Base-by-base conservation (phyloP, 2,797 vertebrate species). In the Scomberomorus guttatus region DNA sequence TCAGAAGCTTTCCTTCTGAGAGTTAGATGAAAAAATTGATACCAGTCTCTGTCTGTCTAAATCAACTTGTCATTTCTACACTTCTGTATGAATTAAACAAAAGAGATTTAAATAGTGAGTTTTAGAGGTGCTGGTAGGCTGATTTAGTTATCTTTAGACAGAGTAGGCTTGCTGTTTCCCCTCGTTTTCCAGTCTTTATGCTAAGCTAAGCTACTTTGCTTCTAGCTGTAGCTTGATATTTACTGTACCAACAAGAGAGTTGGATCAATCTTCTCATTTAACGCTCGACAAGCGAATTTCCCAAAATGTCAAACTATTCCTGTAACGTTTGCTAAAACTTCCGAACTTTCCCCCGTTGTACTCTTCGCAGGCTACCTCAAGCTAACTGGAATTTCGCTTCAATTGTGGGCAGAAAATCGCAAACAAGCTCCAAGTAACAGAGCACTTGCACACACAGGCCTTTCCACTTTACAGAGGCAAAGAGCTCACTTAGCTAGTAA, bases 401-500 rank as follows among this genome's bases (percentile, higher is more conserved):
- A 42, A 5, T 10, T 54, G 14, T 72, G 17, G 56, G 32, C 24
- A 75, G 14, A 72, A 66, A 80, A 54, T 44, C 22, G 37, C 34
- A 44, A 68, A 75, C 27, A 39, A 71, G 34, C 54, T 72, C 18
- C 12, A 29, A 29, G 56, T 48, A 64, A 50, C 56, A 44, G 39
- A 67, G 48, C 77, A 50, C 67, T 66, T 71, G 20, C 54, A 77
- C 52, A 52, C 42, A 60, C 29, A 11, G 14, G 32, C 65, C 7
- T 32, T 27, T 75, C 11, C 59, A 72, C 44, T 59, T 25, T 32
- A 57, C 55, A 71, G 11, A 79, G 51, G 72, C 67, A 68, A 29
- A 67, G 34, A 70, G 61, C 69, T 74, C 18, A 39, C 62, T 25
- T 25, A 18, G 42, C 55, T 70, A 77, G 74, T 76, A 82, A 82